Evolutionary conservation across 1,140 invertebrate species (phyloP).

Genomic region (Kradibia gibbosae): DNA sequence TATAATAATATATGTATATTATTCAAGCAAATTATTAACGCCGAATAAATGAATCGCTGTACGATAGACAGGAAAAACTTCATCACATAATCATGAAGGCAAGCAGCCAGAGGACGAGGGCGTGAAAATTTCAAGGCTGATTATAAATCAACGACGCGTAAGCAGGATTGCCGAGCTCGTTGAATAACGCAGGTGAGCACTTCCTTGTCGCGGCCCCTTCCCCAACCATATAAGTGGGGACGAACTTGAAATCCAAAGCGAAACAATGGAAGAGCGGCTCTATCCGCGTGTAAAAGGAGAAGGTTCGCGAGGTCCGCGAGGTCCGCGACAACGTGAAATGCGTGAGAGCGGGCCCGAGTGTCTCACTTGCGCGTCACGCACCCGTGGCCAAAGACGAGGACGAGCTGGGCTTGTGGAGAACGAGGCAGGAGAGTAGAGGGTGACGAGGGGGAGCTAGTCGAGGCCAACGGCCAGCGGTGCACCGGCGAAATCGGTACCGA

Average conservation of each 20-base stretch:
- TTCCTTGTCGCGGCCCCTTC: background rate
- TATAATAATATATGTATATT: no score
- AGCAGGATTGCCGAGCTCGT: background rate
- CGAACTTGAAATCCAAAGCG: background rate
- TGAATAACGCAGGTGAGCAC: background rate
- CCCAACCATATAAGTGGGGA: background rate
- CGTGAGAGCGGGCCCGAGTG: slow-evolving; percentile 31
- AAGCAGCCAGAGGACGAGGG: background rate
- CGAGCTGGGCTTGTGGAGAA: no score
- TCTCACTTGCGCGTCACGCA: slow-evolving; percentile 47
- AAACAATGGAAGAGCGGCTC: slow-evolving; percentile 13
- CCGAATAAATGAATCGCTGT: no score
- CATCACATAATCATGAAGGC: no score
- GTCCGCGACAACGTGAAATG: background rate
- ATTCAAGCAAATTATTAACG: no score
- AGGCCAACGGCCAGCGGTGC: background rate
- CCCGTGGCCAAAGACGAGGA: slow-evolving; percentile 1
- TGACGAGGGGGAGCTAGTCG: background rate
- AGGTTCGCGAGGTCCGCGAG: background rate
- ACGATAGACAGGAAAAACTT: no score
- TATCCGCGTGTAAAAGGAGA: background rate
- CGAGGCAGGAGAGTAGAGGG: no score
- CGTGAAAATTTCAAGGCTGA: background rate
- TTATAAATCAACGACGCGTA: background rate
- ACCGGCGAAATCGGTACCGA: background rate